Percentiles rank a stretch among this genome's conserved stretches.
phyloP scores from a whole-genome alignment of 2,113 vertebrate species.

The Fregetta grallaria region DNA sequence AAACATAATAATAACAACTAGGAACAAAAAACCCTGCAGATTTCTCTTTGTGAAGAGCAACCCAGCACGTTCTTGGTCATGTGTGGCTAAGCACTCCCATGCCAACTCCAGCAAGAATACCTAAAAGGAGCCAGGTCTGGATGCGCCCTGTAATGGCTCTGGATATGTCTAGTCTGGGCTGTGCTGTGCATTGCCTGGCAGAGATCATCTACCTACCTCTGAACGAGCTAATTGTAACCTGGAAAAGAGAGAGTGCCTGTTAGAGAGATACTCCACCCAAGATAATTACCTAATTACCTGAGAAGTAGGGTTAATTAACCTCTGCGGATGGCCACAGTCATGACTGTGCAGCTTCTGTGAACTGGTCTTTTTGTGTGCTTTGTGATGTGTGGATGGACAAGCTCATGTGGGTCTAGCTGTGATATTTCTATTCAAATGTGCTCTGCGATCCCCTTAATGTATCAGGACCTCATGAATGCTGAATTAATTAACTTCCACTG shows the following conservation, averaged over 20 bases:
- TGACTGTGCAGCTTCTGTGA: background rate
- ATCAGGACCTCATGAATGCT: background rate
- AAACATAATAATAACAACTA: background rate
- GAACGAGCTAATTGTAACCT: background rate
- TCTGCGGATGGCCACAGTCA: background rate
- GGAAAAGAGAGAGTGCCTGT: background rate
- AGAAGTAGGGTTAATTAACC: background rate
- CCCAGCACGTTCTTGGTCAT: background rate
- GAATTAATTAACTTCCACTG: slow-evolving; percentile 12
- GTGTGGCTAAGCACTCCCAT: background rate
- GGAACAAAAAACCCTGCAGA: fast-evolving
- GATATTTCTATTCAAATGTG: background rate
- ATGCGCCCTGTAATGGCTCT: background rate
- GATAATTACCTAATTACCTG: background rate
- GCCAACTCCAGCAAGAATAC: background rate
- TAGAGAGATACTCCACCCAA: background rate
- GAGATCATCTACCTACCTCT: background rate
- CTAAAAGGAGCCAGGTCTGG: background rate
- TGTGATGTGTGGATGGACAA: background rate
- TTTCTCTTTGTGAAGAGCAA: background rate
- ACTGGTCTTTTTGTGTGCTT: background rate
- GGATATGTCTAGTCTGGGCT: background rate
- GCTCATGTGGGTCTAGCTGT: background rate
- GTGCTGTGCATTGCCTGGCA: background rate
- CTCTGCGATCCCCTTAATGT: background rate